Percentiles rank a stretch among this genome's conserved stretches.
phyloP scores from a whole-genome alignment of 2,888 invertebrate genomes.

The Thecophora atra region DNA sequence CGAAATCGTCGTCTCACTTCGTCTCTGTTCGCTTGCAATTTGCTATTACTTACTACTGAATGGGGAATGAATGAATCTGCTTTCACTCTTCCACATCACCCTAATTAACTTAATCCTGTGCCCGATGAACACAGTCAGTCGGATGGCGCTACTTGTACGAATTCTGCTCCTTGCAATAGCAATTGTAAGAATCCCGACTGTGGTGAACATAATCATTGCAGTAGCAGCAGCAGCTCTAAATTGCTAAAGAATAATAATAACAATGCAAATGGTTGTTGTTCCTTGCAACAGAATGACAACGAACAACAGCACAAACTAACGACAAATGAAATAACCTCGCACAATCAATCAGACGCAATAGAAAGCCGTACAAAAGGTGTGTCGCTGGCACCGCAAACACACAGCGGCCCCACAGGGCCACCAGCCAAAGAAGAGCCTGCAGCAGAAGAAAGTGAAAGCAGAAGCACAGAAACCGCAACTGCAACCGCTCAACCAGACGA shows the following conservation, averaged over 20 bases:
- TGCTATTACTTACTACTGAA: slow-evolving; percentile 62
- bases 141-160: slow-evolving; percentile 34
- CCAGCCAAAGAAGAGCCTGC: slow-evolving; percentile 52
- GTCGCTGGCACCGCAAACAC: slow-evolving; percentile 65
- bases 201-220: slow-evolving; percentile 39
- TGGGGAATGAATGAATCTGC: slow-evolving; percentile 49
- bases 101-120: no score
- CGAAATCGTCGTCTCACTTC: slow-evolving; percentile 11
- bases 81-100: slow-evolving; percentile 4
- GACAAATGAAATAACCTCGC: slow-evolving; percentile 44
- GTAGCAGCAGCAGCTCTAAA: slow-evolving; percentile 34
- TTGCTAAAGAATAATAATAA: slow-evolving; percentile 44
- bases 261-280: slow-evolving; percentile 47
- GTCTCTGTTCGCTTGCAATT: slow-evolving; percentile 37
- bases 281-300: slow-evolving; percentile 49
- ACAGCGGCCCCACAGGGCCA: slow-evolving; percentile 67
- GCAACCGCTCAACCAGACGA: neutral
- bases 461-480: neutral
- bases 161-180: slow-evolving; percentile 48
- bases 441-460: slow-evolving; percentile 2
- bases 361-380: slow-evolving; percentile 67
- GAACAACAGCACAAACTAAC: slow-evolving; percentile 48
- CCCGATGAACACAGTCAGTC: neutral
- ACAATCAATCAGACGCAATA: slow-evolving; percentile 58
- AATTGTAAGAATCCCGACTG: slow-evolving; percentile 57